A percentile compares a stretch with the other conserved stretches of the same genome.
These are phyloP conservation scores for Coluber constrictor DNA, from an alignment of 2,797 vertebrate species.

Conservation along the genomic window DNA sequence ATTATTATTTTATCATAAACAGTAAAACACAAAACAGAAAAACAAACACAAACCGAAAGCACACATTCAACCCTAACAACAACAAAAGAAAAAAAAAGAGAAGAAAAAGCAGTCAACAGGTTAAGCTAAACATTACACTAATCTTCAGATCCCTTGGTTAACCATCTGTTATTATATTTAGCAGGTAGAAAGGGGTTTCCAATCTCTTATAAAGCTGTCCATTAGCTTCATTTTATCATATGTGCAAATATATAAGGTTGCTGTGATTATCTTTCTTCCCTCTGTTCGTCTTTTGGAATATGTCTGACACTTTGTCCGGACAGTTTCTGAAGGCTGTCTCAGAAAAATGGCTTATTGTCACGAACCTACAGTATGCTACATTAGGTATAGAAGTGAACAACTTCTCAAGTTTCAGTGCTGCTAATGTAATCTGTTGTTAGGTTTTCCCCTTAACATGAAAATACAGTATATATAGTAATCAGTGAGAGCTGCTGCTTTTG, in stretches of 20 bases:
- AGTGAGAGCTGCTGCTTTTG: neutral
- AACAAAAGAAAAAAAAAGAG: too few species aligned
- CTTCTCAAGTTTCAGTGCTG: constrained; percentile 8
- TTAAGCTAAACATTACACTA: too few species aligned
- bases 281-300: constrained; percentile 26
- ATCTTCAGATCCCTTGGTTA: too few species aligned
- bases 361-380: constrained; percentile 17
- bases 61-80: too few species aligned
- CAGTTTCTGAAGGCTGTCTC: constrained; percentile 24
- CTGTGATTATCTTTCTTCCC: constrained; percentile 26
- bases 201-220: too few species aligned
- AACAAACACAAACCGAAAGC: too few species aligned
- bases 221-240: too few species aligned
- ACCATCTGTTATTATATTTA: too few species aligned
- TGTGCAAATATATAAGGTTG: neutral
- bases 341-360: constrained; percentile 27
- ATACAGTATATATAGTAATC: constrained; percentile 7
- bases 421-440: constrained; percentile 14
- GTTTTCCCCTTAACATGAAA: neutral
- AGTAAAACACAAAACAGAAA: too few species aligned
- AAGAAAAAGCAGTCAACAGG: too few species aligned
- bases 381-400: neutral
- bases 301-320: constrained; percentile 27
- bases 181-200: too few species aligned
- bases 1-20: too few species aligned